Conservation (phyloP, 2,797 vertebrate species). For the Zalophus californianus region DNA sequence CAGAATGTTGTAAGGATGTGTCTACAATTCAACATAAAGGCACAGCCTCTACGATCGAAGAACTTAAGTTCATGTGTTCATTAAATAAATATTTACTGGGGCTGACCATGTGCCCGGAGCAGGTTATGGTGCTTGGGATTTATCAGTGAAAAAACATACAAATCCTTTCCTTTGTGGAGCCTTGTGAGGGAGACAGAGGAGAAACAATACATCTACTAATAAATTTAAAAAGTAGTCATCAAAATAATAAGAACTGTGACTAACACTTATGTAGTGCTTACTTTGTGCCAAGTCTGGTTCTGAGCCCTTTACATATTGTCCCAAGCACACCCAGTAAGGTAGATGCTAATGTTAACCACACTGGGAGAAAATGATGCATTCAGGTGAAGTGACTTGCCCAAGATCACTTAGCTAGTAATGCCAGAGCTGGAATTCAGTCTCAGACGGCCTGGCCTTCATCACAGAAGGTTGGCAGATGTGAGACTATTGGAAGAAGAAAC, state of each 20-base stretch:
- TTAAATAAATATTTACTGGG: neutral
- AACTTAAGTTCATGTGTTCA: neutral
- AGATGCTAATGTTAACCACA: neutral
- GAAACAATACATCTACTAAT: neutral
- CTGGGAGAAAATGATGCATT: accelerated
- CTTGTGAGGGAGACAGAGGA: neutral
- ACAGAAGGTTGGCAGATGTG: too few species aligned
- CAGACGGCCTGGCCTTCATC: neutral
- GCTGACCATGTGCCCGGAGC: neutral
- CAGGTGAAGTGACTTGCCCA: neutral
- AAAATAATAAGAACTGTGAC: neutral
- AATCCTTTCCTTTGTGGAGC: neutral
- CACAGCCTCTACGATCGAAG: accelerated
- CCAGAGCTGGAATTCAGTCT: neutral
- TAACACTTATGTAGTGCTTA: neutral
- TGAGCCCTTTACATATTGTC: neutral
- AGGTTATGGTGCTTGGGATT: neutral
- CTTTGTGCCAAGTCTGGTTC: neutral
- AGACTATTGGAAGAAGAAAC: neutral
- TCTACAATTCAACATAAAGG: neutral
- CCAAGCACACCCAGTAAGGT: neutral
- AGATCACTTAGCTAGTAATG: neutral
- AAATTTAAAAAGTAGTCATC: neutral
- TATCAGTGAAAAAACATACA: neutral
- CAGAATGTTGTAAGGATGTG: neutral